These are phyloP conservation scores for Halictus quadricinctus DNA, from an alignment of 2,888 invertebrate species.

Conservation along the genomic window DNA sequence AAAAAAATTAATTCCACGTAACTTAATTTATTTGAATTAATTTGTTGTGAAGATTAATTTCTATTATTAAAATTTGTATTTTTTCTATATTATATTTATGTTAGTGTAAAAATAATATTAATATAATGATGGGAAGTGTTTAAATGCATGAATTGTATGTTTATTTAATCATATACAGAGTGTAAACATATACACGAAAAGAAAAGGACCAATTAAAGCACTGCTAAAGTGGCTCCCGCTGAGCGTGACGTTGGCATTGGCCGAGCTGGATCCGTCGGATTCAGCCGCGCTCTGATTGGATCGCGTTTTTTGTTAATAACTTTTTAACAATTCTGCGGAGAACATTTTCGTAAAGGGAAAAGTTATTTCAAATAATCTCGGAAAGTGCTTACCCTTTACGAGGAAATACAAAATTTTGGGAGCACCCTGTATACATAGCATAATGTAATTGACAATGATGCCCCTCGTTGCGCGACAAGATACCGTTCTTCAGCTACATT, in stretches of 20 bases:
- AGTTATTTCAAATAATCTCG: background rate
- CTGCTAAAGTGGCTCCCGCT: too few relatives aligned
- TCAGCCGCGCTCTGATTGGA: background rate
- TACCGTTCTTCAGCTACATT: slow-evolving; percentile 36
- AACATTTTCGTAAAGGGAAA: background rate
- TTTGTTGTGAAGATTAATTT: background rate
- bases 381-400: background rate
- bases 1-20: background rate
- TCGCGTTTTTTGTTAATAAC: background rate
- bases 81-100: background rate
- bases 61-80: background rate
- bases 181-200: too few relatives aligned
- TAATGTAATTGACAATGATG: background rate
- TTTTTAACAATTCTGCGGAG: background rate
- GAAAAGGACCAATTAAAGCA: too few relatives aligned
- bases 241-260: too few relatives aligned
- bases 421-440: background rate
- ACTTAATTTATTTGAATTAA: background rate
- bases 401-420: background rate
- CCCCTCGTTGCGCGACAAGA: background rate
- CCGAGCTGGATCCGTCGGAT: too few relatives aligned
- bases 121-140: background rate
- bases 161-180: background rate
- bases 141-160: background rate
- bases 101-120: background rate